Conservation (phyloP, 2,113 vertebrate species). For the Megalops atlanticus region DNA sequence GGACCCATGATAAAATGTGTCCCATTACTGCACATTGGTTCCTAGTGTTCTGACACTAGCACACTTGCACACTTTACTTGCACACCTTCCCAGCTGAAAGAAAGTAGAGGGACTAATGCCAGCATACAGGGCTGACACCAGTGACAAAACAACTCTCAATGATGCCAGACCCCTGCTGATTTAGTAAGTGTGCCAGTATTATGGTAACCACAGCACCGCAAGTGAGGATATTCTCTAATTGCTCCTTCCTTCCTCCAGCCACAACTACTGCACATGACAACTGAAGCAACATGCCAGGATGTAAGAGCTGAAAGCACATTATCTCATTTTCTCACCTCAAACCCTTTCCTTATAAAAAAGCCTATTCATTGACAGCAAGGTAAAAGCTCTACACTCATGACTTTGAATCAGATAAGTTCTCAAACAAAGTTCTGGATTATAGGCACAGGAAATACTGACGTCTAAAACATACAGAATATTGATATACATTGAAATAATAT, state of each 20-base stretch:
- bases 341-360: neutral
- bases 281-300: neutral
- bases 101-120: neutral
- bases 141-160: neutral
- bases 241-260: slow-evolving; percentile 5
- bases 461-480: neutral
- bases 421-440: neutral
- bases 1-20: neutral
- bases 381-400: neutral
- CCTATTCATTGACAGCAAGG: neutral
- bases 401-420: neutral
- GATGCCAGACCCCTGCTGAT: neutral
- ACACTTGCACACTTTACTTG: neutral
- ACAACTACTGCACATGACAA: neutral
- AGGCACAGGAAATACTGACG: neutral
- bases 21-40: neutral
- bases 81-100: neutral
- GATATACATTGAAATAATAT: no score
- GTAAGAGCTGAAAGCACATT: neutral
- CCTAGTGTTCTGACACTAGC: neutral
- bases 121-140: neutral
- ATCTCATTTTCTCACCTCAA: neutral
- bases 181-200: neutral
- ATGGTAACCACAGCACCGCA: neutral
- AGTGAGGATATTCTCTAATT: neutral